Evolutionary conservation across 2,113 vertebrate genomes (phyloP).

Genomic region (Plecotus auritus): DNA sequence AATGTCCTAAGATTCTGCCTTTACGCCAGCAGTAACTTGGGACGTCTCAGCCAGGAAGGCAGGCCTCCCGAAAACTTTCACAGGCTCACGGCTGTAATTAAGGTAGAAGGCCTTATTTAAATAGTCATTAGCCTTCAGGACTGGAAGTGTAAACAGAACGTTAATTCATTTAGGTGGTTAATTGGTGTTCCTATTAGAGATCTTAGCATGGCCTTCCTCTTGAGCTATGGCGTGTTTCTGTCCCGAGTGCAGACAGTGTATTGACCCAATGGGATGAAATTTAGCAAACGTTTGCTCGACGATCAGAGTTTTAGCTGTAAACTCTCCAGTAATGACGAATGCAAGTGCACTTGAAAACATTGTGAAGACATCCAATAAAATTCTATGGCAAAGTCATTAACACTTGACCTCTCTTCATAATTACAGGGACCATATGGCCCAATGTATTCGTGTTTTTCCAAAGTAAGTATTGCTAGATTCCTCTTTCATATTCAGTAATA

Average conservation of each 20-base stretch:
- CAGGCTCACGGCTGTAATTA: conserved; percentile 60
- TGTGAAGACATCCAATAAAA: conserved; percentile 4
- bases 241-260: background rate
- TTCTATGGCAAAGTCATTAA: background rate
- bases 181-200: conserved; percentile 36
- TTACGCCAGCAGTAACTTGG: background rate
- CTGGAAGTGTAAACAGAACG: conserved; percentile 46
- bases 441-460: background rate
- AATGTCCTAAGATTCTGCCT: background rate
- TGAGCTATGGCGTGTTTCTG: background rate
- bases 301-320: background rate
- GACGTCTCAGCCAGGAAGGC: conserved; percentile 4
- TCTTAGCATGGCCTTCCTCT: background rate
- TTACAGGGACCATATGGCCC: background rate
- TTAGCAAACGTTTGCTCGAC: background rate
- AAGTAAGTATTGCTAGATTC: background rate
- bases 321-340: background rate
- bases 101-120: conserved; percentile 61
- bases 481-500: background rate
- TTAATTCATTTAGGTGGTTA: conserved; percentile 66
- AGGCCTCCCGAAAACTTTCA: conserved; percentile 49
- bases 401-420: background rate
- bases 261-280: background rate
- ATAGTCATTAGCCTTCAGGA: conserved; percentile 64
- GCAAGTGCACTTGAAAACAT: background rate